Evolutionary conservation across 2,113 vertebrate genomes (phyloP), one percentile per base, ranked within the genome.

Genomic region (Phocoena sinus): DNA sequence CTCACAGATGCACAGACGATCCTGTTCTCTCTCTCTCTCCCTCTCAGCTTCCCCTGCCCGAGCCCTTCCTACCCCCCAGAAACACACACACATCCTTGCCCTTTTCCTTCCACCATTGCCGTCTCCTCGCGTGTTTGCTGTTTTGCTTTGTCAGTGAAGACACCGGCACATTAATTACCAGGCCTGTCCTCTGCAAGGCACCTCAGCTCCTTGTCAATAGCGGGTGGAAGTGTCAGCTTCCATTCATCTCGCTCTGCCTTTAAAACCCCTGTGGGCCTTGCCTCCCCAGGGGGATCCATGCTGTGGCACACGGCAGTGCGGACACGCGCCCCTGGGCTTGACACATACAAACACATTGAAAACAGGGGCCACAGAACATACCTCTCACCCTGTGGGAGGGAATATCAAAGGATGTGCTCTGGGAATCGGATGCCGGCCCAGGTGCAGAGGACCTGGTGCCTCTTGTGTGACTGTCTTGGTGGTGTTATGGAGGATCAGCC

Each of bases 61-160:
- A 41, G 8, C n/a, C 76, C 70, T 88, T 21, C 38, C 36, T 13
- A 1, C 3, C 96, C 97, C 95, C 95, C 95, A 98, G 95, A 94
- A 93, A 13, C 95, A 81, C 96, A 90, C 76, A 60, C 97, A 21
- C 44, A 33, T 23, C 74, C 87, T 33, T 60, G 97, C 95, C 97
- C 97, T 97, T 89, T 96, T 87, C 96, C 93, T 94, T 96, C 95
- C 91, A 71, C 68, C 95, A 77, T 89, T 68, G 15, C 79, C 86
- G 84, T 98, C 98, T 95, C 94, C 23, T 88, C 65, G 74, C 71
- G 92, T 89, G 50, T 92, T 80, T 96, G 91, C 87, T 87, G 97
- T 98, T 98, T 96, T 97, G 97, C 98, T 98, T 98, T 98, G 98
- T 99, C 98, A 98, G 91, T 98, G 98, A 98, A 98, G 98, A 98